Evolutionary conservation across 2,113 vertebrate species (phyloP).

Genomic region (Periophthalmodon schlosseri): DNA sequence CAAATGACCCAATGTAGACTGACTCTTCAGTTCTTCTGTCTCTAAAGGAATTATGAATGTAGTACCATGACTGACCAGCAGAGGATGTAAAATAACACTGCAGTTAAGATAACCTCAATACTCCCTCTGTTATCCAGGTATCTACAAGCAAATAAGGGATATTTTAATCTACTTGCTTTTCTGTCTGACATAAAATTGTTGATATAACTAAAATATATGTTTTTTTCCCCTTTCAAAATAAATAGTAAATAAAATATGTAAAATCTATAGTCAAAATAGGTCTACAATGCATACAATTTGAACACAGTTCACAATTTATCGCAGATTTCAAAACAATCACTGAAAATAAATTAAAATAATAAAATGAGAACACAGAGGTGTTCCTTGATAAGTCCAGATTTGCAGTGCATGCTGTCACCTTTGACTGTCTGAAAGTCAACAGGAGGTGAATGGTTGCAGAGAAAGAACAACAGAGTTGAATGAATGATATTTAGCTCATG

Average conservation of each 20-base stretch:
- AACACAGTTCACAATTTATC: constrained; percentile 73
- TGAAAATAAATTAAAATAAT: constrained; percentile 73
- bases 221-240: constrained; percentile 66
- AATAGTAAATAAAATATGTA: constrained; percentile 74
- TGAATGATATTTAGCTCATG: constrained; percentile 61
- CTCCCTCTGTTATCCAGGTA: constrained; percentile 47
- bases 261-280: constrained; percentile 66
- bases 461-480: constrained; percentile 50
- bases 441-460: constrained; percentile 50
- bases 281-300: constrained; percentile 74
- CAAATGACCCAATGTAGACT: constrained; percentile 74
- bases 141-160: constrained; percentile 44
- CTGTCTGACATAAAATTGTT: constrained; percentile 49
- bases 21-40: constrained; percentile 20
- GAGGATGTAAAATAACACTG: constrained; percentile 71
- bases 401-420: constrained; percentile 44
- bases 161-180: constrained; percentile 39
- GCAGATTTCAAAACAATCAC: constrained; percentile 80
- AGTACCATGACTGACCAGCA: constrained; percentile 82
- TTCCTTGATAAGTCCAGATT: constrained; percentile 51
- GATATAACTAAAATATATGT: constrained; percentile 80
- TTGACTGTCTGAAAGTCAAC: constrained; percentile 44
- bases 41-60: constrained; percentile 71
- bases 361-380: constrained; percentile 40
- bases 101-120: constrained; percentile 43